Conservation (phyloP, 2,888 invertebrate species). For the Steinernema scapterisci region DNA sequence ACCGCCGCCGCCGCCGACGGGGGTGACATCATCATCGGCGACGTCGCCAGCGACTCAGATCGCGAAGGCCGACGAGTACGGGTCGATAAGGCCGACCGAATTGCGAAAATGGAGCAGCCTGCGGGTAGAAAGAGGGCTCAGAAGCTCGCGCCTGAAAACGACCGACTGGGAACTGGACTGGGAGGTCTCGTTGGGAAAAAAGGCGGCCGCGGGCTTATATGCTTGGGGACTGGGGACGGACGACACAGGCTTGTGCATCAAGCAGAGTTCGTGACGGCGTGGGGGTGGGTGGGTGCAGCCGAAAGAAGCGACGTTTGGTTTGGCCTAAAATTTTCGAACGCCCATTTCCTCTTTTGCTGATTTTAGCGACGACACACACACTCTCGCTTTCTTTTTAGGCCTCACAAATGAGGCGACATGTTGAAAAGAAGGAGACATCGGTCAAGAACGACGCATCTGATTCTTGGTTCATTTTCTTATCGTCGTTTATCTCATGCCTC, state of each 20-base stretch:
- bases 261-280: no score
- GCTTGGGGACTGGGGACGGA: no score
- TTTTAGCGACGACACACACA: background rate
- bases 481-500: background rate
- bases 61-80: background rate
- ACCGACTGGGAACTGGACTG: background rate
- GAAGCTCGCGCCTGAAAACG: background rate
- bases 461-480: slow-evolving; percentile 11
- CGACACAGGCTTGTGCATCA: no score
- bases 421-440: background rate
- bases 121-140: background rate
- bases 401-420: background rate
- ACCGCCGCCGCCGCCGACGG: background rate
- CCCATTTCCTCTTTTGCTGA: background rate
- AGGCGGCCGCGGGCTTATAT: background rate
- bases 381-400: background rate
- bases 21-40: background rate
- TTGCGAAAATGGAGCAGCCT: background rate
- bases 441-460: background rate
- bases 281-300: no score
- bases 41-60: background rate
- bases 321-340: slow-evolving; percentile 24
- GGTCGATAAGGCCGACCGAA: background rate
- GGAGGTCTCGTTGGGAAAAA: background rate
- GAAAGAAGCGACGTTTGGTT: background rate